Evolutionary conservation across 1,140 invertebrate genomes (phyloP).

Genomic region (Wiebesia pumilae): DNA sequence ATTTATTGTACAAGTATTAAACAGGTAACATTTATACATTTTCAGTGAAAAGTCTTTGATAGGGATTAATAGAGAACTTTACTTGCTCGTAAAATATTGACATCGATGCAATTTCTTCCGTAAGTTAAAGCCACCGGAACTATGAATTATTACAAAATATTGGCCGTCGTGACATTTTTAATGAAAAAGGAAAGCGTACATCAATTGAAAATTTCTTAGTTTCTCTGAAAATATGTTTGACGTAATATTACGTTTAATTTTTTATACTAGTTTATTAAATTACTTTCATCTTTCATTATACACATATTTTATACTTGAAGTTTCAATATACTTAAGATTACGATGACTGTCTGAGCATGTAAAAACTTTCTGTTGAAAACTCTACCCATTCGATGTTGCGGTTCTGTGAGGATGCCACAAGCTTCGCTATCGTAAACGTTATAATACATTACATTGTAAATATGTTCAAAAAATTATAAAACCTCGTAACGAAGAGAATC

Average conservation of each 20-base stretch:
- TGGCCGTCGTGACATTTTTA: not conserved
- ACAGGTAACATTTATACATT: too few relatives aligned
- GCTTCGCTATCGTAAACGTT: not conserved
- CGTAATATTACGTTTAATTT: too few relatives aligned
- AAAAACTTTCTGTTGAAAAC: too few relatives aligned
- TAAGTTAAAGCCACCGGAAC: not conserved
- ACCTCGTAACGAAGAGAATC: not conserved
- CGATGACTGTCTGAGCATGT: too few relatives aligned
- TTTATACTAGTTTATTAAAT: too few relatives aligned
- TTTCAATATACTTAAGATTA: too few relatives aligned
- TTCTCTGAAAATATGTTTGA: not conserved
- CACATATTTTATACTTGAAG: too few relatives aligned
- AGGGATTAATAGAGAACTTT: not conserved
- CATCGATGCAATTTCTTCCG: not conserved
- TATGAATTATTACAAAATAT: not conserved
- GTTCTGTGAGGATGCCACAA: not conserved
- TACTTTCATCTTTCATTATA: too few relatives aligned
- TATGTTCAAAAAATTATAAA: not conserved
- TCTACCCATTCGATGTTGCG: not conserved
- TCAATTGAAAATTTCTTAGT: not conserved
- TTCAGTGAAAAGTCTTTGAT: too few relatives aligned
- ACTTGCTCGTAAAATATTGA: not conserved
- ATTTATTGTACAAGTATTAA: not conserved
- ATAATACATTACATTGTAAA: not conserved
- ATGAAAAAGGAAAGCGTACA: not conserved